phyloP scores from a whole-genome alignment of 2,888 invertebrate species.

The Melanargia galathea region DNA sequence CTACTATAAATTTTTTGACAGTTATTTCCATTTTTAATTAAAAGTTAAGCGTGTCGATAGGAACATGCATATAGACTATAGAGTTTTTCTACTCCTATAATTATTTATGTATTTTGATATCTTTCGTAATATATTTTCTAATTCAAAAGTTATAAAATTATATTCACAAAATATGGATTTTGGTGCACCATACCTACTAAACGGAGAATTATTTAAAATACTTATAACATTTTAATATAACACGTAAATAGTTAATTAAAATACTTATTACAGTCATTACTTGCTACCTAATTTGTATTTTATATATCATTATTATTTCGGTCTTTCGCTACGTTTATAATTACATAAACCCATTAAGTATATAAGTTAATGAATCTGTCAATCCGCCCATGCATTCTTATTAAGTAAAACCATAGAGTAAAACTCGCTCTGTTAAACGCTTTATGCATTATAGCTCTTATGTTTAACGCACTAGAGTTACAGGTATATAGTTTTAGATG shows the following conservation, averaged over 20 bases:
- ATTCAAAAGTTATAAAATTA: too few species aligned
- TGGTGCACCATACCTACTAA: too few species aligned
- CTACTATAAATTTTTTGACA: not conserved
- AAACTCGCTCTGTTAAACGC: conserved; percentile 2
- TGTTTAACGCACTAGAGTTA: not conserved
- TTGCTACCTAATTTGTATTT: not conserved
- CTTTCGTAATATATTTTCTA: not conserved
- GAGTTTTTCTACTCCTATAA: not conserved
- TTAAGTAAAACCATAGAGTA: too few species aligned
- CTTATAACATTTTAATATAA: too few species aligned
- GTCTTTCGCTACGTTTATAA: not conserved
- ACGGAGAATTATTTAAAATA: too few species aligned
- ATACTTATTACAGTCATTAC: too few species aligned
- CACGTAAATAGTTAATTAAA: too few species aligned
- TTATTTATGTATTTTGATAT: not conserved
- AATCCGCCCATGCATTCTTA: conserved; percentile 11
- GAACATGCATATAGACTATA: not conserved
- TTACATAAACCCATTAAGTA: conserved; percentile 1
- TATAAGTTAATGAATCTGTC: conserved; percentile 17
- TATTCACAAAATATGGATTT: too few species aligned
- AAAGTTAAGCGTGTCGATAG: not conserved
- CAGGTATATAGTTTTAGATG: conserved; percentile 6
- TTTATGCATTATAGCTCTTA: conserved; percentile 10
- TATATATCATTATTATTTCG: not conserved
- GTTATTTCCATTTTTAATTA: not conserved